These are phyloP conservation scores for Apodemia hepburni DNA, from an alignment of 2,888 invertebrate genomes.

Conservation along the genomic window DNA sequence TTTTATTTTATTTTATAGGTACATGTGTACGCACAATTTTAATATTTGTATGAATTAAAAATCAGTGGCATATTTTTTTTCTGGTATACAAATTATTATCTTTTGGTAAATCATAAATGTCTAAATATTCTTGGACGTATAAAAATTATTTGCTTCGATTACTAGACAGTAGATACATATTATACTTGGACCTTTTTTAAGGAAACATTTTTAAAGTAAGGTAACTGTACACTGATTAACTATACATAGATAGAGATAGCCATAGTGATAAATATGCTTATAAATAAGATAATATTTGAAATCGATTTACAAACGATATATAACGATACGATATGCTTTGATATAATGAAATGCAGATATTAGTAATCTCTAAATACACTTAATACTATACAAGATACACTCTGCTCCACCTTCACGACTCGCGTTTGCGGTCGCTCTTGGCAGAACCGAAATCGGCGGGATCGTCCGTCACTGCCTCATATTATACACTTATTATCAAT, in stretches of 20 bases:
- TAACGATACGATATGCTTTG: slow-evolving; percentile 9
- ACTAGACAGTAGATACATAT: not conserved
- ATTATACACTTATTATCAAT: not conserved
- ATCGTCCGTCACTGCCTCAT: slow-evolving; percentile 1
- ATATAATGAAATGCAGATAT: slow-evolving; percentile 2
- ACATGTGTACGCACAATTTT: too few species aligned
- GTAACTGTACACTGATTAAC: not conserved
- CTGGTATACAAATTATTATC: too few species aligned
- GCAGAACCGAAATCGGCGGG: not conserved
- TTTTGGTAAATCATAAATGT: not conserved
- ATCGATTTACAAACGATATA: slow-evolving; percentile 4
- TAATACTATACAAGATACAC: not conserved
- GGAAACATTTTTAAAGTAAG: not conserved
- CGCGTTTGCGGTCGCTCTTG: not conserved
- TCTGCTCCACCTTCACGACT: not conserved
- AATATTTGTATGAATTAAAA: too few species aligned
- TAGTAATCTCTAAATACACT: not conserved
- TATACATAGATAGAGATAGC: not conserved
- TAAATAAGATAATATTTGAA: not conserved
- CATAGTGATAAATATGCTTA: slow-evolving; percentile 1
- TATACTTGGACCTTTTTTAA: not conserved
- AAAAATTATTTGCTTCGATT: not conserved
- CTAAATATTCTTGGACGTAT: not conserved
- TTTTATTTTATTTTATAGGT: too few species aligned
- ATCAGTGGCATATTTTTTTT: too few species aligned